phyloP scores from a whole-genome alignment of 2,888 invertebrate genomes.

The Philhelius pedissequus region DNA sequence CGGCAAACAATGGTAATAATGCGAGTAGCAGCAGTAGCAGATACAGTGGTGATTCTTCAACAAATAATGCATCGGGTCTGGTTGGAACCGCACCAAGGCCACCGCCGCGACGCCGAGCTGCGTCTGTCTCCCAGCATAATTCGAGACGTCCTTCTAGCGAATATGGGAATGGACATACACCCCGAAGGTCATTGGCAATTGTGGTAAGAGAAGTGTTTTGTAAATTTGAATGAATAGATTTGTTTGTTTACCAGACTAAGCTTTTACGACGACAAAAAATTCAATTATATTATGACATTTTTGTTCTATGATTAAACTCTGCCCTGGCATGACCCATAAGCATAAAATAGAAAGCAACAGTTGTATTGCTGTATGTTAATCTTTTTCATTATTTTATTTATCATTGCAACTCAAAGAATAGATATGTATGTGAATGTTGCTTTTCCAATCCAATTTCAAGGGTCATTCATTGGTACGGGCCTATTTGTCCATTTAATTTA shows the following conservation, averaged over 20 bases:
- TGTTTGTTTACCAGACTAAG: background rate
- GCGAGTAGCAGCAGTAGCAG: slow-evolving; percentile 11
- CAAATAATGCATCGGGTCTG: slow-evolving; percentile 23
- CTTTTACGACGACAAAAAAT: background rate
- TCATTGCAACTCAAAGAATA: background rate
- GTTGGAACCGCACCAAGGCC: slow-evolving; percentile 75
- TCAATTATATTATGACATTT: background rate
- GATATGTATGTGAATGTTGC: background rate
- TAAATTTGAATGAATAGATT: background rate
- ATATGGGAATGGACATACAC: slow-evolving; percentile 73
- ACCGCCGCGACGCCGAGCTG: slow-evolving; percentile 77
- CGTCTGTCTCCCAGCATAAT: slow-evolving; percentile 75
- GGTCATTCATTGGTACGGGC: too few relatives aligned
- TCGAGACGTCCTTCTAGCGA: slow-evolving; percentile 70
- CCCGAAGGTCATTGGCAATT: slow-evolving; percentile 76
- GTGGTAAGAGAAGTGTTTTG: slow-evolving; percentile 72
- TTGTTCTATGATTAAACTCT: background rate
- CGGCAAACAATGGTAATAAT: slow-evolving; percentile 4
- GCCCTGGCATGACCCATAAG: background rate
- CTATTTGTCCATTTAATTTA: background rate
- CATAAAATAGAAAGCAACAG: background rate
- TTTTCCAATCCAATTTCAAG: background rate
- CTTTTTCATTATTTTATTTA: background rate
- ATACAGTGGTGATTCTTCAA: background rate
- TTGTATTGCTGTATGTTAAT: background rate